phyloP scores from a whole-genome alignment of 2,113 vertebrate species.

The Oreochromis spilurus region DNA sequence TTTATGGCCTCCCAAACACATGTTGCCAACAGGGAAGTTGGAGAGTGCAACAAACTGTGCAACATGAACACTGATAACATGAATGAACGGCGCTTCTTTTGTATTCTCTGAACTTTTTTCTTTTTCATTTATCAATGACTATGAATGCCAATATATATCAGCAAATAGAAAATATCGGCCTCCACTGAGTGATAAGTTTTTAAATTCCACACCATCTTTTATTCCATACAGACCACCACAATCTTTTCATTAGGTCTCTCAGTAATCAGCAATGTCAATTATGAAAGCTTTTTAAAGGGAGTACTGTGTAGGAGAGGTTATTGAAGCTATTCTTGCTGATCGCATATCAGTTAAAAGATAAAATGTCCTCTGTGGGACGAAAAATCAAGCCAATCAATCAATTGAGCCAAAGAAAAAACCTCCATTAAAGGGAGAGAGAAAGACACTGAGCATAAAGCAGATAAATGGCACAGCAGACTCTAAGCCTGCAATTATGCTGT shows the following conservation, averaged over 20 bases:
- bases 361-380: neutral
- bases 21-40: neutral
- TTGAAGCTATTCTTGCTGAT: neutral
- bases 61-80: neutral
- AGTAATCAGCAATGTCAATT: neutral
- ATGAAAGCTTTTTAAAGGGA: neutral
- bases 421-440: neutral
- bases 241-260: neutral
- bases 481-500: neutral
- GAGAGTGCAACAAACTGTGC: neutral
- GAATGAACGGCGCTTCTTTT: accelerated
- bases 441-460: neutral
- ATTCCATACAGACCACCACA: neutral
- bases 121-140: neutral
- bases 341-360: neutral
- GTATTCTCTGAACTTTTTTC: neutral
- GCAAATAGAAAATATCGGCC: neutral
- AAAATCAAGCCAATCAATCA: neutral
- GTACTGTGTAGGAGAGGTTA: neutral
- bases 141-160: neutral
- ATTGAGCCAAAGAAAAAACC: neutral
- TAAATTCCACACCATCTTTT: neutral
- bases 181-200: neutral
- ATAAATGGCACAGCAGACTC: neutral
- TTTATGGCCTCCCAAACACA: neutral